Conservation (phyloP, 2,113 vertebrate genomes). For the Pelobates fuscus region DNA sequence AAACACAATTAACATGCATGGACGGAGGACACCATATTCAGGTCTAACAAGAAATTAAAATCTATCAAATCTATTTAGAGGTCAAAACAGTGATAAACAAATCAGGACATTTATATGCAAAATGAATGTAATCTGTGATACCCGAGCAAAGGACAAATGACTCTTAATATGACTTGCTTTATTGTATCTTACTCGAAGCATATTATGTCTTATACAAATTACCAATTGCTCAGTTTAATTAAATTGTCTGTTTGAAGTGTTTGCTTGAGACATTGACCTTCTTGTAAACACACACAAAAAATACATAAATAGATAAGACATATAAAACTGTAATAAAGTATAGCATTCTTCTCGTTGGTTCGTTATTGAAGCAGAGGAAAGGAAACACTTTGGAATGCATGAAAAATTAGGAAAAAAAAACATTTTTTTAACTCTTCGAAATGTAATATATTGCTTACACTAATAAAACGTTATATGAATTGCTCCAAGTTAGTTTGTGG, state of each 20-base stretch:
- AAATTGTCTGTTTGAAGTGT: constrained; percentile 1
- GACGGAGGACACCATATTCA: no score
- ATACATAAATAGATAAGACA: background rate
- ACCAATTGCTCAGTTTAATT: constrained; percentile 5
- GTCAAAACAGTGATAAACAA: constrained; percentile 9
- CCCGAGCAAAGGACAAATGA: background rate
- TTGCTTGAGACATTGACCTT: background rate
- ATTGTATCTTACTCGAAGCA: background rate
- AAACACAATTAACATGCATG: no score
- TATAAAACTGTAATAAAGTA: background rate
- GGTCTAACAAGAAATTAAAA: no score
- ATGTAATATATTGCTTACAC: no score
- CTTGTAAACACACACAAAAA: background rate
- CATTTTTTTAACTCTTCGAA: no score
- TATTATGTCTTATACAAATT: background rate
- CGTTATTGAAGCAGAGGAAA: no score
- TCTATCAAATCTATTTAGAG: background rate
- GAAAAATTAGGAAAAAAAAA: no score
- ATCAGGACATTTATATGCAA: background rate
- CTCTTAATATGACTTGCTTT: background rate
- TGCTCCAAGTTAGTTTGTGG: background rate
- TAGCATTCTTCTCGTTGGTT: no score
- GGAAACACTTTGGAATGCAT: no score
- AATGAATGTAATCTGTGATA: background rate
- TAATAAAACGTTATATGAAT: background rate